Evolutionary conservation across 2,888 invertebrate genomes (phyloP), one percentile per base, ranked within the genome.

Genomic region (Cetonia aurata): DNA sequence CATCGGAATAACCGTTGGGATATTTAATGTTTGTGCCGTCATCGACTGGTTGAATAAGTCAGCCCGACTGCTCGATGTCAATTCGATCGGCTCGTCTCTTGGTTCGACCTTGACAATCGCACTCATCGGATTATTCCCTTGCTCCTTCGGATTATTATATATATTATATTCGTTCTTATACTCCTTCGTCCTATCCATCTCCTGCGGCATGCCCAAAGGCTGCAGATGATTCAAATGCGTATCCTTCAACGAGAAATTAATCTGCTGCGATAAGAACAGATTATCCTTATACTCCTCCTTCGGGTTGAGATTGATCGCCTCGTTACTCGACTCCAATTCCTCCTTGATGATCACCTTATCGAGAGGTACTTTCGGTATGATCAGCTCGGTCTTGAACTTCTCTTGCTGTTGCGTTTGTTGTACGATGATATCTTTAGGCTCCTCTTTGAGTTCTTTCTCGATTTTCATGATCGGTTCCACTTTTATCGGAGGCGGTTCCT

Each of bases 351-450:
- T 57, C 4, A 88, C 87, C 74, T 86, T 85, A 67, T 86, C 86
- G 85, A 88, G 87, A 13, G 88, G 86, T 48, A 86, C 86, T 83
- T 89, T 89, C 37, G 89, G 89, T 79, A 89, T 89, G 74, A 89
- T 89, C 72, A 89, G 85, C 82, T 90, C 89, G 48, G 89, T 88
- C 86, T 89, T 90, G 72, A 88, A 85, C 80, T 83, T 83, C 57
- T 84, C 84, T n/a, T 77, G 78, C 19, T 52, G 59, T n/a, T 37
- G 37, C 6, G 78, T 42, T 19, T 25, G 25, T 25, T 25, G 25
- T 25, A 25, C 25, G 25, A 59, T 19, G 12, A 74, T 67, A 31
- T 81, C 80, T 33, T 77, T 77, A n/a, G 74, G 62, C 57, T 78
- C 79, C 42, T 82, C 81, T 67, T 80, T 81, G 0, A 77, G 37